Evolutionary conservation across 2,113 vertebrate genomes (phyloP).

Genomic region (Alouatta palliata): DNA sequence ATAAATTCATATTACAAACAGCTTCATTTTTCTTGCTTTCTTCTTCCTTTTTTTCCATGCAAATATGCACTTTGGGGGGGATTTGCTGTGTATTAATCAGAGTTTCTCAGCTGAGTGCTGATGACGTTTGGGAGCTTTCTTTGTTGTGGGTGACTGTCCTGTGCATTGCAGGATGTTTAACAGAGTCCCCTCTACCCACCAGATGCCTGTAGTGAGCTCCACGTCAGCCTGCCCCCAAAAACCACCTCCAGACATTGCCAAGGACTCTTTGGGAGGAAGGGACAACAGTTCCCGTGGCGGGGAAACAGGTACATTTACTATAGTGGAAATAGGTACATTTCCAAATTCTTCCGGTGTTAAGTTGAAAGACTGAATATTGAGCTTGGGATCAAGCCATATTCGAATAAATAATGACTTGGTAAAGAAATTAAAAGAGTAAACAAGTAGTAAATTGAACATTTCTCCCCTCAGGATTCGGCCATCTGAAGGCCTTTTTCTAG

Average conservation of each 20-base stretch:
- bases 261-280: too few species aligned
- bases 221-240: background rate
- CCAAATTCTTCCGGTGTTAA: background rate
- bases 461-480: background rate
- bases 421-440: background rate
- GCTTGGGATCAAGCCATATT: background rate
- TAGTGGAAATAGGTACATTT: accelerated
- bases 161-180: accelerated
- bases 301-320: background rate
- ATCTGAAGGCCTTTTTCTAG: accelerated
- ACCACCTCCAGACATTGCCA: background rate
- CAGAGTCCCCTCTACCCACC: accelerated
- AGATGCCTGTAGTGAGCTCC: accelerated
- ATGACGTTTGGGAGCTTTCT: background rate
- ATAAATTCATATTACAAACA: slow-evolving; percentile 2
- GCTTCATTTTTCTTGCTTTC: slow-evolving; percentile 36
- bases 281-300: accelerated
- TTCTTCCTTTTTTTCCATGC: background rate
- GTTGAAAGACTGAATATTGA: background rate
- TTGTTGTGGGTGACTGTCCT: accelerated
- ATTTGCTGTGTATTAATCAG: accelerated
- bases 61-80: background rate
- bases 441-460: background rate
- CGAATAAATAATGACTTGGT: background rate
- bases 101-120: background rate